Conservation (phyloP, 2,888 invertebrate species). For the Linnaemya tessellans region DNA sequence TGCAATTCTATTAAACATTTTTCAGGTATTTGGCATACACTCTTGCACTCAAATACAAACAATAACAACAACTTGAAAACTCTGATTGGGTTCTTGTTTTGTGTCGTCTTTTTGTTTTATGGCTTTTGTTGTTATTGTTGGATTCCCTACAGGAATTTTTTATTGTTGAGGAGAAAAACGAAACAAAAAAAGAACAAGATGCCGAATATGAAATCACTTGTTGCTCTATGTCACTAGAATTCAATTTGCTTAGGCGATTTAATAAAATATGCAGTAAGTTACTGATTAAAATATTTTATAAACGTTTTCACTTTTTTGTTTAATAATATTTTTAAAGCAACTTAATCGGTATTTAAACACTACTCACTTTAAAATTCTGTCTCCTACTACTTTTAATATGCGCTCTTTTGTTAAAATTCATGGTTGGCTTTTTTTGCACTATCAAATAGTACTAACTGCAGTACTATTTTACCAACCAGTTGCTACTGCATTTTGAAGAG, state of each 20-base stretch:
- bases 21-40: conserved; percentile 22
- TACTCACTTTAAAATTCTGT: conserved; percentile 60
- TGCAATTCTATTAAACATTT: conserved; percentile 27
- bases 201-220: conserved; percentile 64
- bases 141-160: conserved; percentile 66
- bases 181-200: conserved; percentile 16
- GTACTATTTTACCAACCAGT: background rate
- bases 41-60: background rate
- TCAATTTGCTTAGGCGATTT: background rate
- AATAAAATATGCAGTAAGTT: background rate
- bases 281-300: background rate
- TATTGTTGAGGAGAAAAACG: conserved; percentile 9
- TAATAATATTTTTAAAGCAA: conserved; percentile 6
- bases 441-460: background rate
- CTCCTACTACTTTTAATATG: conserved; percentile 55
- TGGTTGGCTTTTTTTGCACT: conserved; percentile 23
- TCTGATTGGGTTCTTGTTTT: conserved; percentile 67
- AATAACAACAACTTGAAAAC: conserved; percentile 35
- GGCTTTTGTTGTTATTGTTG: conserved; percentile 47
- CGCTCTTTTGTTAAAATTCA: conserved; percentile 45
- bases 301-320: background rate
- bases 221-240: conserved; percentile 18
- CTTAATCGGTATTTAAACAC: conserved; percentile 31
- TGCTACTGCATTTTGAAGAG: too few species aligned
- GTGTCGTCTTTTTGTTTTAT: conserved; percentile 48